These are phyloP conservation scores for Riparia riparia DNA, from an alignment of 2,113 vertebrate genomes.

Conservation along the genomic window DNA sequence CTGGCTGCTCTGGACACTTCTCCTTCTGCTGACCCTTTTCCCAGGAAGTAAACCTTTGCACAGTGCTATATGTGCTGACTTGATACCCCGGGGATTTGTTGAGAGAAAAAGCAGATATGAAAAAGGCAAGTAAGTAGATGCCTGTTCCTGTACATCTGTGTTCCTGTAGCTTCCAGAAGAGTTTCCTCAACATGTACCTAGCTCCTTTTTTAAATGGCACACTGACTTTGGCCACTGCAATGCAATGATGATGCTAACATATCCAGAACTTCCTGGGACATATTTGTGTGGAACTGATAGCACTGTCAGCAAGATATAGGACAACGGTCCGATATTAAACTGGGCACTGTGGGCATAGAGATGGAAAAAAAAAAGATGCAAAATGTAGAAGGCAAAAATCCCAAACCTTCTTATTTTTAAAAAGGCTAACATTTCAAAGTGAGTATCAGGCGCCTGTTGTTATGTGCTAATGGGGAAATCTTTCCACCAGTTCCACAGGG, in stretches of 20 bases:
- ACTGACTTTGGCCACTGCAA: not conserved
- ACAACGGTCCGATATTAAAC: accelerated
- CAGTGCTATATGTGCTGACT: not conserved
- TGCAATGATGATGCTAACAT: not conserved
- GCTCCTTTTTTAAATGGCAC: not conserved
- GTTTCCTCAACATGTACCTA: not conserved
- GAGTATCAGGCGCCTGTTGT: slow-evolving; percentile 35
- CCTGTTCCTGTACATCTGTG: not conserved
- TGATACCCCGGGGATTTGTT: not conserved
- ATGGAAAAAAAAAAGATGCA: not conserved
- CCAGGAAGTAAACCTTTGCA: not conserved
- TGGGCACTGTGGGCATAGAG: not conserved
- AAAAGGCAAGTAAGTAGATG: not conserved
- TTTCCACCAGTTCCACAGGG: slow-evolving; percentile 20
- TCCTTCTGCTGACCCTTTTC: not conserved
- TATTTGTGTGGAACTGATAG: not conserved
- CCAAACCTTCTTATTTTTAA: not conserved
- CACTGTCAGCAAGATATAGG: not conserved
- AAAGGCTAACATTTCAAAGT: not conserved
- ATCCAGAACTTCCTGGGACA: not conserved
- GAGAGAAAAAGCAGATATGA: not conserved
- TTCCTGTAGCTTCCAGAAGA: not conserved
- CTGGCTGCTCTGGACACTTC: not conserved
- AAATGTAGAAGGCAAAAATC: not conserved
- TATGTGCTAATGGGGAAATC: slow-evolving; percentile 23